Evolutionary conservation across 2,888 invertebrate genomes (phyloP).

Genomic region (Drosophila yooni): DNA sequence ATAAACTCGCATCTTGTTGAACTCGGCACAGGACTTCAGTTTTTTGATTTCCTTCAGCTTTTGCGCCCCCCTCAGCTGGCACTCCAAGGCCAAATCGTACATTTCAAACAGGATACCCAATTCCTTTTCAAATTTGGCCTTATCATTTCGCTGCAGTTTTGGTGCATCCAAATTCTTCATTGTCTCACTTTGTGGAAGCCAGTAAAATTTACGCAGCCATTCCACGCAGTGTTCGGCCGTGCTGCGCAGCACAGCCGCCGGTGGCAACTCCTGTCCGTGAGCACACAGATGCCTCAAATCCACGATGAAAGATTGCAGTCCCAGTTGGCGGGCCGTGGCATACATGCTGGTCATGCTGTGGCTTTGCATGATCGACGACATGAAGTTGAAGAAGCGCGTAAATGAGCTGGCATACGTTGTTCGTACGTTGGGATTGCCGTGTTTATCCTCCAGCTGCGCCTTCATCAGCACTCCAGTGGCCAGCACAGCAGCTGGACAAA

Average conservation of each 20-base stretch:
- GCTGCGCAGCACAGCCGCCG: constrained; percentile 74
- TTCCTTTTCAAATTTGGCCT: constrained; percentile 71
- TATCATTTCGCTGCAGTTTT: constrained; percentile 73
- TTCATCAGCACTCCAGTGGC: constrained; percentile 82
- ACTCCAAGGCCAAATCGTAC: constrained; percentile 81
- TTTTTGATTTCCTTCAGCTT: constrained; percentile 73
- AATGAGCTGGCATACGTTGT: constrained; percentile 82
- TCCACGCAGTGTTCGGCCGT: constrained; percentile 80
- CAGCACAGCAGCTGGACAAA: constrained; percentile 83
- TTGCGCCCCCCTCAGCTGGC: constrained; percentile 62
- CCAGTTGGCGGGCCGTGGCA: constrained; percentile 81
- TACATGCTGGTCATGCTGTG: constrained; percentile 83
- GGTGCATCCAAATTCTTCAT: constrained; percentile 77
- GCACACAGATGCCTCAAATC: constrained; percentile 84
- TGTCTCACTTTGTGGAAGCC: constrained; percentile 72
- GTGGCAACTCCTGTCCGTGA: constrained; percentile 83
- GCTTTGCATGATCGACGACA: constrained; percentile 84
- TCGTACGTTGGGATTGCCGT: constrained; percentile 60
- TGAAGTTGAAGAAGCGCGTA: constrained; percentile 84
- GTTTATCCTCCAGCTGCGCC: constrained; percentile 78
- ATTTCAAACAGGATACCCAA: constrained; percentile 65
- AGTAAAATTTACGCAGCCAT: constrained; percentile 84
- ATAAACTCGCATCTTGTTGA: constrained; percentile 68
- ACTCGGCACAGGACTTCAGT: constrained; percentile 66
- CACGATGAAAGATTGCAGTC: constrained; percentile 84